phyloP scores from a whole-genome alignment of 2,797 vertebrate genomes.

The Lagocephalus sceleratus region DNA sequence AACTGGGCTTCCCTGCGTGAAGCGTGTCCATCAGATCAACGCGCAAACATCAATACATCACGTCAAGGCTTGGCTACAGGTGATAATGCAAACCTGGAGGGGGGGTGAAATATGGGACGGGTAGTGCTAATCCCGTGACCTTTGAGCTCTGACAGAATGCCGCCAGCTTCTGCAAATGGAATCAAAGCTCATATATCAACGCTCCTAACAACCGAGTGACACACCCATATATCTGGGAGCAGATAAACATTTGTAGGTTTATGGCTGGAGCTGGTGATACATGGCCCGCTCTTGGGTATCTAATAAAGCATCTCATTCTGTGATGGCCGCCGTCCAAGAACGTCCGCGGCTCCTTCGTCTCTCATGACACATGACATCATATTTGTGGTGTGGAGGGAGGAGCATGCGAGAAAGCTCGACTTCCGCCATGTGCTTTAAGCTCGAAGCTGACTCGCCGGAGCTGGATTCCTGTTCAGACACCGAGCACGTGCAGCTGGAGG shows the following conservation, averaged over 20 bases:
- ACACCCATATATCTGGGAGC: conserved; percentile 32
- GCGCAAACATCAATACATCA: neutral
- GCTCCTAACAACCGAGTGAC: conserved; percentile 33
- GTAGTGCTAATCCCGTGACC: conserved; percentile 3
- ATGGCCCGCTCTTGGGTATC: conserved; percentile 17
- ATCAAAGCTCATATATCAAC: conserved; percentile 32
- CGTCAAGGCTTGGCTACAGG: neutral
- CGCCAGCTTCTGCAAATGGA: conserved; percentile 11
- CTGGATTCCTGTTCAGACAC: conserved; percentile 2
- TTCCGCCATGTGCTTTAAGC: neutral
- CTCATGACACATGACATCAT: conserved; percentile 58
- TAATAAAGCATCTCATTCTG: conserved; percentile 43
- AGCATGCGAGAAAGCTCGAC: neutral
- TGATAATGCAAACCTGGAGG: neutral
- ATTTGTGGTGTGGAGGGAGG: conserved; percentile 28
- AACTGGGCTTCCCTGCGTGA: too few relatives aligned
- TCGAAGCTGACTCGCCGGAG: conserved; percentile 15
- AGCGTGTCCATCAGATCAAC: neutral
- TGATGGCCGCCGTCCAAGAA: conserved; percentile 29
- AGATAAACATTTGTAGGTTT: conserved; percentile 54
- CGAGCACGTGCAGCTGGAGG: conserved; percentile 21
- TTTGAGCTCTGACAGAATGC: conserved; percentile 12
- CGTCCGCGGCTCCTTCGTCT: conserved; percentile 35
- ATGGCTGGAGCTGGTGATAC: conserved; percentile 38
- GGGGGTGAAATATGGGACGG: neutral